Percentiles rank a stretch among this genome's conserved stretches.
Evolutionary conservation across 2,113 vertebrate species (phyloP).

Genomic region (Lucifuga dentata): DNA sequence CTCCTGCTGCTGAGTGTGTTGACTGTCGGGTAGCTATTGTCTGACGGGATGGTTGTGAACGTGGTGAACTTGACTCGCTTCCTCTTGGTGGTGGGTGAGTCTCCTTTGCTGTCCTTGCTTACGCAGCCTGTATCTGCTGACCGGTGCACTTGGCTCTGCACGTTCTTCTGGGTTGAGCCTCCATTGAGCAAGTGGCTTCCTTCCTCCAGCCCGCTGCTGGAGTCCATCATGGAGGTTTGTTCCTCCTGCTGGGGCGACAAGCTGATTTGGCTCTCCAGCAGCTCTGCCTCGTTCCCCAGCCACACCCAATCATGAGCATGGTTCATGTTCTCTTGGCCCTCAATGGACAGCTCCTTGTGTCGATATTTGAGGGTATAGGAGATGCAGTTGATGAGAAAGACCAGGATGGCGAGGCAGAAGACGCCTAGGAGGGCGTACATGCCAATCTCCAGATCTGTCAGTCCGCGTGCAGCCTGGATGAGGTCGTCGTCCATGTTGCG

Average conservation of each 20-base stretch:
- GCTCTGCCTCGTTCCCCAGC: conserved; percentile 92
- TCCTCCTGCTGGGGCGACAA: conserved; percentile 84
- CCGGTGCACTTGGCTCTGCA: conserved; percentile 84
- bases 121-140: conserved; percentile 69
- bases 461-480: conserved; percentile 83
- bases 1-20: conserved; percentile 85
- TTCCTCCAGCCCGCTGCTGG: conserved; percentile 80
- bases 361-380: conserved; percentile 93
- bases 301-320: conserved; percentile 99
- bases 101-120: conserved; percentile 80
- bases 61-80: conserved; percentile 96
- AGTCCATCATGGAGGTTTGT: conserved; percentile 90
- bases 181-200: conserved; percentile 88
- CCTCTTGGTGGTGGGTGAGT: conserved; percentile 89
- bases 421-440: conserved; percentile 98
- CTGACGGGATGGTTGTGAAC: conserved; percentile 89
- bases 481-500: conserved; percentile 82
- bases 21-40: conserved; percentile 84
- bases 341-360: conserved; percentile 93
- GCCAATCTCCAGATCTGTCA: conserved; percentile 95
- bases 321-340: conserved; percentile 88
- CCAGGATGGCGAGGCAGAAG: conserved; percentile 96
- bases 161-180: conserved; percentile 81
- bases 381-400: conserved; percentile 97
- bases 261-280: conserved; percentile 86